Percentiles rank a stretch among this genome's conserved stretches.
Evolutionary conservation across 2,888 invertebrate genomes (phyloP).

Genomic region (Smittia aterrima): DNA sequence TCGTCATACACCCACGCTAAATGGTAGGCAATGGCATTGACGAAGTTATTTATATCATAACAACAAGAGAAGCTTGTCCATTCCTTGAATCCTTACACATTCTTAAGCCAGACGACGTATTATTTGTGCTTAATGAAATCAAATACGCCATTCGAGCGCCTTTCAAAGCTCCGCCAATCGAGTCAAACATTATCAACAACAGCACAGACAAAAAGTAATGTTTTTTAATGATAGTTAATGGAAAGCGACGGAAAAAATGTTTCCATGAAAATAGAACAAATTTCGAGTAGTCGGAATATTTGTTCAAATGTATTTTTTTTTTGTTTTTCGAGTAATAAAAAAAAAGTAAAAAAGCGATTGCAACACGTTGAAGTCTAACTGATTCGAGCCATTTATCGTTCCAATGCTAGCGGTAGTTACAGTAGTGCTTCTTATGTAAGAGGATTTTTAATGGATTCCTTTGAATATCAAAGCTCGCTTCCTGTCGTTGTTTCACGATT

Average conservation of each 20-base stretch:
- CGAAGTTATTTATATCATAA: neutral
- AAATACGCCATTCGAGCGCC: neutral
- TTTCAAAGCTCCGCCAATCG: neutral
- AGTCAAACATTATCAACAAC: neutral
- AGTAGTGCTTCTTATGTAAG: conserved; percentile 14
- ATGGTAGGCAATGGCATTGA: neutral
- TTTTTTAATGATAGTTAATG: conserved; percentile 30
- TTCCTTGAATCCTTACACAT: neutral
- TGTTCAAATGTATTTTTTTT: conserved; percentile 32
- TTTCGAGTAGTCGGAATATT: conserved; percentile 14
- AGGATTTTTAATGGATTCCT: neutral
- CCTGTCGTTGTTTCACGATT: neutral
- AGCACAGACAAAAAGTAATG: neutral
- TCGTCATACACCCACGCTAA: neutral
- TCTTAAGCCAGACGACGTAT: neutral
- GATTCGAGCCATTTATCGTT: conserved; percentile 18
- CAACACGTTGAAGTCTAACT: conserved; percentile 24
- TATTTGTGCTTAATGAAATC: neutral
- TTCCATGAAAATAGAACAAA: conserved; percentile 29
- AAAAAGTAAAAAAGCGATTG: neutral
- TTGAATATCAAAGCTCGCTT: neutral
- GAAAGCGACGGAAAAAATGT: conserved; percentile 37
- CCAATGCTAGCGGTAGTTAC: conserved; percentile 21
- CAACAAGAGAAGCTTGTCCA: neutral
- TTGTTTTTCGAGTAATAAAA: neutral